Percentiles rank a stretch among this genome's conserved stretches.
Conservation (phyloP, 2,797 vertebrate genomes). For the Poeciliopsis infans region DNA sequence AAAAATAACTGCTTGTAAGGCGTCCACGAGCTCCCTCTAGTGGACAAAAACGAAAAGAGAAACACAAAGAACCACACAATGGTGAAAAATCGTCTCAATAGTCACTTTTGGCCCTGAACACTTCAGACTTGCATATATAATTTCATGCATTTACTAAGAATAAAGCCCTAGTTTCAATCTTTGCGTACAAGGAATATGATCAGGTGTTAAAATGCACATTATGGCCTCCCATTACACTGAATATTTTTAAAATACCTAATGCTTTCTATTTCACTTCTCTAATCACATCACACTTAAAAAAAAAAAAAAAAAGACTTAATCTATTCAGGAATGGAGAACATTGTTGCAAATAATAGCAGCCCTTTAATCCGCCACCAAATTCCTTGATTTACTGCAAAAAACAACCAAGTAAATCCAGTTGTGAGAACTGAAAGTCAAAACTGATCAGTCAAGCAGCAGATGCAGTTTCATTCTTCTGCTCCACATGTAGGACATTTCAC, state of each 20-base stretch:
- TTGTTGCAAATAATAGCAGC: slow-evolving; percentile 33
- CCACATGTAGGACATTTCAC: slow-evolving; percentile 1
- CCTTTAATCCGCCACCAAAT: slow-evolving; percentile 39
- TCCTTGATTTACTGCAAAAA: slow-evolving; percentile 16
- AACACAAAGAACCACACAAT: slow-evolving; percentile 55
- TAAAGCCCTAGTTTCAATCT: slow-evolving; percentile 17
- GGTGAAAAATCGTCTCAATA: slow-evolving; percentile 22
- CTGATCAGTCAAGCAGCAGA: slow-evolving; percentile 17
- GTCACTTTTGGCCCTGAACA: slow-evolving; percentile 24
- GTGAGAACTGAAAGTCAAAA: background rate
- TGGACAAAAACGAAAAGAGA: slow-evolving; percentile 44
- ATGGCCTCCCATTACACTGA: slow-evolving; percentile 4
- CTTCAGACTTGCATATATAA: slow-evolving; percentile 4
- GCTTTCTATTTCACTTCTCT: background rate
- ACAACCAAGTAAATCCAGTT: slow-evolving; percentile 17
- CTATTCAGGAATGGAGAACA: slow-evolving; percentile 33
- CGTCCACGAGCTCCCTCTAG: slow-evolving; percentile 26
- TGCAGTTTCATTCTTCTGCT: slow-evolving; percentile 13
- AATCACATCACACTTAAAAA: slow-evolving; percentile 2
- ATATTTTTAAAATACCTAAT: slow-evolving; percentile 3
- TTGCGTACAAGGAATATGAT: background rate
- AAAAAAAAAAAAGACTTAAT: background rate
- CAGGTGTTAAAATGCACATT: slow-evolving; percentile 20
- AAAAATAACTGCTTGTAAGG: slow-evolving; percentile 42
- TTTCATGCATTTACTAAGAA: slow-evolving; percentile 8